phyloP scores from a whole-genome alignment of 1,140 invertebrate genomes.

The Trichonephila inaurata region DNA sequence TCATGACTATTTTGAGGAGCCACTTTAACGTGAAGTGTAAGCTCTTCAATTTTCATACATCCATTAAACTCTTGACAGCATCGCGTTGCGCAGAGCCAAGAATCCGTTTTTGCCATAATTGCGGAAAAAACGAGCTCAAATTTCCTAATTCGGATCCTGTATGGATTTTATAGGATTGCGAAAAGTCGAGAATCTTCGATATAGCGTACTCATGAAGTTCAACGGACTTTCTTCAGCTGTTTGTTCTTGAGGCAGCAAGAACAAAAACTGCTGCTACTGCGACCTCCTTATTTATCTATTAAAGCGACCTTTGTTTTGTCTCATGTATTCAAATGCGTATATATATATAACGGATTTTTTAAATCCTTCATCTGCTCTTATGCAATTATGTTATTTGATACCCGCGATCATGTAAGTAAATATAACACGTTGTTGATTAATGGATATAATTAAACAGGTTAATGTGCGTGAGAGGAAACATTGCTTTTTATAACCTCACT shows the following conservation, averaged over 20 bases:
- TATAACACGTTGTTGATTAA: constrained; percentile 27
- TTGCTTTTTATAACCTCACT: neutral
- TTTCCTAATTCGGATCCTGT: constrained; percentile 53
- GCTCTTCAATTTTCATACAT: constrained; percentile 74
- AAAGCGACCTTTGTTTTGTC: constrained; percentile 14
- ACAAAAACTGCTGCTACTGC: constrained; percentile 19
- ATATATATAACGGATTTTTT: neutral
- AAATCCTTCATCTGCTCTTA: constrained; percentile 11
- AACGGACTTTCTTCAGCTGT: constrained; percentile 16
- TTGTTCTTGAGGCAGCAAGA: neutral
- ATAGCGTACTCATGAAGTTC: neutral
- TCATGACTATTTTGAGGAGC: constrained; percentile 75
- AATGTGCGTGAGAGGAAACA: neutral
- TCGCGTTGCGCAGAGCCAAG: neutral
- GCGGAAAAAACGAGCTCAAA: constrained; percentile 1
- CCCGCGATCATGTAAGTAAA: neutral
- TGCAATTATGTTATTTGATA: constrained; percentile 13
- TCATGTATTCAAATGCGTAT: neutral
- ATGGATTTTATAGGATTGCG: neutral
- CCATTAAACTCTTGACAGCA: constrained; percentile 71
- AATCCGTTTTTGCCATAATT: constrained; percentile 51
- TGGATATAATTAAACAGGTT: constrained; percentile 31
- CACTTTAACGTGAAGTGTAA: constrained; percentile 69
- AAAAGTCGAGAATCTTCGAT: constrained; percentile 14
- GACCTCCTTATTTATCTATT: constrained; percentile 35